These are phyloP conservation scores for Alosa sapidissima DNA, from an alignment of 2,797 vertebrate species.

Conservation along the genomic window DNA sequence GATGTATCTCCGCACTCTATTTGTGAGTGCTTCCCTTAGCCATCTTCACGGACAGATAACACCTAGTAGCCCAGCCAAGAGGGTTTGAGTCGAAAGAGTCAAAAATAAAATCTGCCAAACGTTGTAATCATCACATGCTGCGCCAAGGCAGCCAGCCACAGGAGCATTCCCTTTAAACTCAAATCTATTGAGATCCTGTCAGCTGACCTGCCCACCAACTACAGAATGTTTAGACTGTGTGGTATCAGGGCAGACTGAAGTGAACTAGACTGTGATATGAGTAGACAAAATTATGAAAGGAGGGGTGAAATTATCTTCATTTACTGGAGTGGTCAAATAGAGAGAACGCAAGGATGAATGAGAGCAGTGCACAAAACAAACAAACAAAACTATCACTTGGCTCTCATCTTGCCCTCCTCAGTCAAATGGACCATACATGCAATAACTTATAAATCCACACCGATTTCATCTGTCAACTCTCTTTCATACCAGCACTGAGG, in stretches of 20 bases:
- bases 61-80: constrained; percentile 1
- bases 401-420: neutral
- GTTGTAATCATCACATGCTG: neutral
- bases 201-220: neutral
- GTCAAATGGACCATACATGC: neutral
- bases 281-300: neutral
- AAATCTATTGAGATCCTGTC: neutral
- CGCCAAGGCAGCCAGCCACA: neutral
- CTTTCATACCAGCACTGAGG: neutral
- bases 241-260: too few species aligned
- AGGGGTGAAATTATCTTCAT: neutral
- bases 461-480: neutral
- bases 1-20: neutral
- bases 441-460: neutral
- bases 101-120: neutral
- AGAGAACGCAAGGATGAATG: neutral
- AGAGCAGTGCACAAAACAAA: neutral
- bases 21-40: neutral
- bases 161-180: neutral
- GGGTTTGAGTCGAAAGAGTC: neutral
- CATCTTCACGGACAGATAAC: neutral
- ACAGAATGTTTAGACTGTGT: neutral
- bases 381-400: neutral
- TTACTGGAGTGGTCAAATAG: neutral
- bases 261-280: neutral